Base-by-base conservation (phyloP, 2,888 invertebrate genomes). In the Chalcosyrphus nemorum region DNA sequence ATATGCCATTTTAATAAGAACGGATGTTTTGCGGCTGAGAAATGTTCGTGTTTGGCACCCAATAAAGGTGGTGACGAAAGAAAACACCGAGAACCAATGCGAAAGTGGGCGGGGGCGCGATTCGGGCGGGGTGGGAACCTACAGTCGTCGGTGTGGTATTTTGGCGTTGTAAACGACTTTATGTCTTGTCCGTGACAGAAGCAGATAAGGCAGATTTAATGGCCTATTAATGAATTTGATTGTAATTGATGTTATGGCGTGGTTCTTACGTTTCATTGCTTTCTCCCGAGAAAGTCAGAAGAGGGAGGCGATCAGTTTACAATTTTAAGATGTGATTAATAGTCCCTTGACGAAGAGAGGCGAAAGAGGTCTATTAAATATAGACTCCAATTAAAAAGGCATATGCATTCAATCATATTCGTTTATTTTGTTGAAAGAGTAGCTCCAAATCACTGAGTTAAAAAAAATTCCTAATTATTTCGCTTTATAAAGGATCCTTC, bases 181-280 rank as follows among this genome's bases (percentile, higher is more conserved):
- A 81, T 75, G 72, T 71, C 72, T 66, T 82, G 82, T 77, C 77
- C 82, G 77, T 82, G 82, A 77, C 82, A 82, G 66, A 38, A 63
- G 38, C 66, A 74, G 82, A 78, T 82, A 82, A 82, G 82, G 66
- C 76, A 68, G 72, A 78, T 78, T 82, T 82, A 78, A 82, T 78
- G 71, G 61, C 54, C 82, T 82, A 82, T 78, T 82, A 78, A 82
- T 78, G 72, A 82, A 72, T 78, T 78, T 78, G 72, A 82, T 78
- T 78, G 77, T 78, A 72, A 82, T 78, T 82, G 77, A 78, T 82
- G 77, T 66, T 45, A 77, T 71, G 63, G 75, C 32, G 56, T 63
- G 75, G 56, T 24, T 61, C 45, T 63, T 81, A 75, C 41, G 56
- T 63, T 81, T 75, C 81, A 75, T 70, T 75, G 68, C 63, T 38